Evolutionary conservation across 2,797 vertebrate species (phyloP), one percentile per base, ranked within the genome.

Genomic region (Acridotheres tristis): DNA sequence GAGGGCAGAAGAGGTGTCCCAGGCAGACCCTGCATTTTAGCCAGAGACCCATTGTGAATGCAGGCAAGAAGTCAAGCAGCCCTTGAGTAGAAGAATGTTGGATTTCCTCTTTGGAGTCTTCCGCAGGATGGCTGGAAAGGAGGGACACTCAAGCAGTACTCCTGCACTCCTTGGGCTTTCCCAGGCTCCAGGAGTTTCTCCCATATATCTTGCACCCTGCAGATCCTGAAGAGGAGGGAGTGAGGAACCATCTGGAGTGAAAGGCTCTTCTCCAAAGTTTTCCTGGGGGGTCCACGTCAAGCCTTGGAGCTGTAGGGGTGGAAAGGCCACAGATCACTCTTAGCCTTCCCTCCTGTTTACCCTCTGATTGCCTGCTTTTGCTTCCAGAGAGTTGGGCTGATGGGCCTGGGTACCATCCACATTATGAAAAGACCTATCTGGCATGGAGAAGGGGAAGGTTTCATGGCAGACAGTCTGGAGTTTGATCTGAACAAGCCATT

Each of bases 21-120:
- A 38, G 63, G 23, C 53, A 88, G 29, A 17, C 16, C 29, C 47
- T 66, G 47, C n/a, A 86, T 62, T 85, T 69, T 62, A 45, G 16
- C 36, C 47, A 47, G 23, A 85, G 7, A 54, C n/a, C 16, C 11
- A 7, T 9, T 69, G 48, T 17, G 42, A 61, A 25, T 3, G 2
- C 36, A 38, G 71, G 42, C 27, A 62, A 42, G 36, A 42, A 53
- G 29, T 18, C 30, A n/a, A 53, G 40, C 0, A 0, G 18, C 0
- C 0, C 27, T 42, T 29, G 43, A 57, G 16, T 47, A 25, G 17
- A 45, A 55, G 18, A 38, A 45, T 2, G 1, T 5, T 30, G 50
- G 43, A 29, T 63, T 82, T 63, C 23, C 34, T 47, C 32, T 62
- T 40, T 25, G 30, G 68, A 74, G 14, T 38, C 54, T 74, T 67